Percentiles rank a stretch among this genome's conserved stretches.
Conservation (phyloP, 2,113 vertebrate genomes). For the Eulacestoma nigropectus region DNA sequence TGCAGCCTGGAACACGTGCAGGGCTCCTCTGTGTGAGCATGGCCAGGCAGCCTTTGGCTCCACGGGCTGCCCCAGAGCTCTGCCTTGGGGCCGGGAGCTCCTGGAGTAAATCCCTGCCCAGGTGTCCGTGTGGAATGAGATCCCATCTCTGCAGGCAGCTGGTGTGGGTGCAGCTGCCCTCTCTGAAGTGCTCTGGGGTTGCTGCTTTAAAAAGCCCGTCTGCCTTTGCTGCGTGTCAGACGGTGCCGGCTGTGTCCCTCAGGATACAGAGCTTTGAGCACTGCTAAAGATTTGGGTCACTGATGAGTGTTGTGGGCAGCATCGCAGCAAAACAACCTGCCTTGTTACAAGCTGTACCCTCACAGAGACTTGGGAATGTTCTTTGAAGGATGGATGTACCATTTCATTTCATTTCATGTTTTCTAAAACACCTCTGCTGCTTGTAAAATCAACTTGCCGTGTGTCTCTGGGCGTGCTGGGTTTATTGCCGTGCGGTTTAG, state of each 20-base stretch:
- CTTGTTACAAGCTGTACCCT: neutral
- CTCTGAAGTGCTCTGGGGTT: neutral
- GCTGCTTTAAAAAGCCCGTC: neutral
- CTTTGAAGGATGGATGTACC: neutral
- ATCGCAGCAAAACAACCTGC: neutral
- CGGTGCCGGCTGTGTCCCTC: neutral
- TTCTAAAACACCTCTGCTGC: neutral
- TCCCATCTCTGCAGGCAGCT: neutral
- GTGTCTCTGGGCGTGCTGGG: neutral
- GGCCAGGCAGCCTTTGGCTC: rapidly evolving
- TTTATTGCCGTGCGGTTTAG: neutral
- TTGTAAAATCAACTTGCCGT: neutral
- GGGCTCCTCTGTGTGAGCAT: neutral
- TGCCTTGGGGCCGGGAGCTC: neutral
- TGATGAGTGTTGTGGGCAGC: neutral
- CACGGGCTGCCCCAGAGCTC: neutral
- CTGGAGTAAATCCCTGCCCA: neutral
- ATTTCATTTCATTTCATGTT: neutral
- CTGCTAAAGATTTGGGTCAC: neutral
- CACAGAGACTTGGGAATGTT: neutral
- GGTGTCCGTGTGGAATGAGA: neutral
- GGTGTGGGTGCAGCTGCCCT: neutral
- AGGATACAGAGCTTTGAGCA: neutral
- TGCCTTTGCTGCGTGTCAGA: neutral
- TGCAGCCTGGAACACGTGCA: neutral